Conservation (phyloP, 2,888 invertebrate species). For the Nephrotoma flavescens region DNA sequence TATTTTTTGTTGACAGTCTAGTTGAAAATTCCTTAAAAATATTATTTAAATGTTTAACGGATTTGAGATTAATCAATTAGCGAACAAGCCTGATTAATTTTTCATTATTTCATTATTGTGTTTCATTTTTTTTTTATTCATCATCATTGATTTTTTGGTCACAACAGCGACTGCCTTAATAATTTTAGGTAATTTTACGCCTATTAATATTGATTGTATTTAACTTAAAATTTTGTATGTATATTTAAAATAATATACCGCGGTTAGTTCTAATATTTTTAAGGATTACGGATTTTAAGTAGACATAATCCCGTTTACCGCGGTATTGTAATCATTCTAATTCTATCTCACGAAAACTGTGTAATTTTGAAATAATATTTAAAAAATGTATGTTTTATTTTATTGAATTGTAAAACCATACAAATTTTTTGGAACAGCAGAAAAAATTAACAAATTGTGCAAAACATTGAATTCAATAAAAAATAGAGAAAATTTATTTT, state of each 20-base stretch:
- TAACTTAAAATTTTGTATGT: not conserved
- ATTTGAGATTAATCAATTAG: not conserved
- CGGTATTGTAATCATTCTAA: not conserved
- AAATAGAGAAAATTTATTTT: not conserved
- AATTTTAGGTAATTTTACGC: not conserved
- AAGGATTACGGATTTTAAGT: not conserved
- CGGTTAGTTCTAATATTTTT: not conserved
- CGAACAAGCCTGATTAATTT: not conserved
- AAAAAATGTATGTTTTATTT: not conserved
- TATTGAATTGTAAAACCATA: not conserved
- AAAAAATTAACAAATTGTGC: not conserved
- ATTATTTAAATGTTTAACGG: not conserved
- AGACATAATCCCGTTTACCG: not conserved
- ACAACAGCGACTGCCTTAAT: not conserved
- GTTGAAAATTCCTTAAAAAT: conserved; percentile 22
- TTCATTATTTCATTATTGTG: no score
- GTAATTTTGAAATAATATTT: not conserved
- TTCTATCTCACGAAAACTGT: not conserved
- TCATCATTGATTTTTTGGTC: not conserved
- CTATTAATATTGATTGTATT: not conserved
- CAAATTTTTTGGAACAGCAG: not conserved
- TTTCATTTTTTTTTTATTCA: not conserved
- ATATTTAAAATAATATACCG: not conserved
- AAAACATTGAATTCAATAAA: not conserved
- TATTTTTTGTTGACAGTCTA: conserved; percentile 20